Conservation (phyloP, 2,797 vertebrate species). For the Coregonus ussuriensis region DNA sequence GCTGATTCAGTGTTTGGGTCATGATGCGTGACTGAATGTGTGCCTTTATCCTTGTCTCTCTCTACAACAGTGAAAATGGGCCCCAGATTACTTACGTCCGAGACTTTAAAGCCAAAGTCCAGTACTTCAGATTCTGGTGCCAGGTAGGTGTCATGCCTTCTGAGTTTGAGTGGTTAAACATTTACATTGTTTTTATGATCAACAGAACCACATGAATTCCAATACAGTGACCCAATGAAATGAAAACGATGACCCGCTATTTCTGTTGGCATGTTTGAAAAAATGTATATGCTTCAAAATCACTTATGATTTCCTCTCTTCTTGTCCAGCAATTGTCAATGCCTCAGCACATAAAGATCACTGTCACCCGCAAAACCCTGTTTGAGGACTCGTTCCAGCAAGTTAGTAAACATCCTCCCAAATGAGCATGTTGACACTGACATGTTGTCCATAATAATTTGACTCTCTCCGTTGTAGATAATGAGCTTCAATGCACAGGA, state of each 20-base stretch:
- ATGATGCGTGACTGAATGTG: constrained; percentile 28
- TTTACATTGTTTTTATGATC: background rate
- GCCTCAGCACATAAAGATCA: constrained; percentile 98
- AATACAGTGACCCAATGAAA: background rate
- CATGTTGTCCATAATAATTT: background rate
- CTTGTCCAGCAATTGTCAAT: constrained; percentile 87
- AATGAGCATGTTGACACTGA: background rate
- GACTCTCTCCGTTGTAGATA: constrained; percentile 61
- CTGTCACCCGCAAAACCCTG: constrained; percentile 90
- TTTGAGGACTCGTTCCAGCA: constrained; percentile 99
- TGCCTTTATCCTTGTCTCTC: background rate
- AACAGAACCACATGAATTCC: background rate
- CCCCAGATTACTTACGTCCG: constrained; percentile 97
- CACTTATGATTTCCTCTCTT: background rate
- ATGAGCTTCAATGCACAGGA: constrained; percentile 90
- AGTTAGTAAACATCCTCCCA: constrained; percentile 68
- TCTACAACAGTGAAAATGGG: constrained; percentile 85
- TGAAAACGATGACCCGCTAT: background rate
- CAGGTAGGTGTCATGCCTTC: constrained; percentile 78
- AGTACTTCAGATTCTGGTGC: constrained; percentile 99
- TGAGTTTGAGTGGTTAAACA: background rate
- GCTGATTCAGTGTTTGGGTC: constrained; percentile 5
- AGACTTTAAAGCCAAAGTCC: constrained; percentile 98
- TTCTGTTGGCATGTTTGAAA: background rate
- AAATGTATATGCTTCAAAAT: background rate